phyloP scores from a whole-genome alignment of 2,797 vertebrate genomes.

The Alauda arvensis region DNA sequence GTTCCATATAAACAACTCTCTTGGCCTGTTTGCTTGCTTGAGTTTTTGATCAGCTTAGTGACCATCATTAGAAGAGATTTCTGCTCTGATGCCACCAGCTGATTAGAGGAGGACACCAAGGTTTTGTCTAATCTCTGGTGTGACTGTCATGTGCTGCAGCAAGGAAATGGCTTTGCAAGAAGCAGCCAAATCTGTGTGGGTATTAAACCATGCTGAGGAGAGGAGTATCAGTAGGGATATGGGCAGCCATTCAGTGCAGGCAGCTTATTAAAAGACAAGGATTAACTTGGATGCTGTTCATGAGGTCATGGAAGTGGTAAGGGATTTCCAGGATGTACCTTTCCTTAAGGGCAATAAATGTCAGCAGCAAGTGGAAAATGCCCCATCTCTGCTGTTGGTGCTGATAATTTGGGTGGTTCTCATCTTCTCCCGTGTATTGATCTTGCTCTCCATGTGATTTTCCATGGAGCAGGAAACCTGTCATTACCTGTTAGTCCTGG shows the following conservation, averaged over 20 bases:
- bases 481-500: not conserved
- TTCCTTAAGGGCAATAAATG: not conserved
- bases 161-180: conserved; percentile 47
- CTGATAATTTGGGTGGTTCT: not conserved
- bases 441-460: accelerated
- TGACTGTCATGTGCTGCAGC: conserved; percentile 58
- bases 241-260: not conserved
- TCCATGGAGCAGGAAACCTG: not conserved
- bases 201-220: conserved; percentile 37
- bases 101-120: conserved; percentile 53
- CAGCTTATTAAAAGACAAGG: conserved; percentile 37
- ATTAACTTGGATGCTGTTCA: conserved; percentile 16
- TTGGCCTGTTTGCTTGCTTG: conserved; percentile 28
- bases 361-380: not conserved
- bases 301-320: not conserved
- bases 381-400: not conserved
- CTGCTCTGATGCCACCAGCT: conserved; percentile 30
- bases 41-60: conserved; percentile 44
- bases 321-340: conserved; percentile 25
- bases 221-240: not conserved
- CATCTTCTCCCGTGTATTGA: accelerated
- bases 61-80: conserved; percentile 50
- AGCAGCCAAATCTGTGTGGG: conserved; percentile 29
- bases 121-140: conserved; percentile 59
- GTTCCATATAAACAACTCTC: conserved; percentile 14